A percentile compares a stretch with the other conserved stretches of the same genome.
These are phyloP conservation scores for Fragariocoptes setiger DNA, from an alignment of 1,140 invertebrate genomes.

Conservation along the genomic window DNA sequence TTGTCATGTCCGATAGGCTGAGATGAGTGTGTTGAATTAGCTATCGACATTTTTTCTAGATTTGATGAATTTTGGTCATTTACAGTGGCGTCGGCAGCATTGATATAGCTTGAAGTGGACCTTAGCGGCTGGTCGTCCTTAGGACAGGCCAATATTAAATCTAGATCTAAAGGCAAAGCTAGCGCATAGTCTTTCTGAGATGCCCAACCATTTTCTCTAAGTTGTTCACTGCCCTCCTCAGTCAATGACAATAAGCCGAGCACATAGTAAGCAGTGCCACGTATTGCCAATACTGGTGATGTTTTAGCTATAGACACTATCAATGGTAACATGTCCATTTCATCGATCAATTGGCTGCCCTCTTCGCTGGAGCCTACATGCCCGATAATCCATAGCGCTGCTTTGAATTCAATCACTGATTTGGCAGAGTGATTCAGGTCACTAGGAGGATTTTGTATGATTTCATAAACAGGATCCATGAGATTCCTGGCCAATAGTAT, in stretches of 20 bases:
- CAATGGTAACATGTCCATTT: constrained; percentile 22
- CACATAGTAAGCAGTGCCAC: constrained; percentile 53
- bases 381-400: constrained; percentile 57
- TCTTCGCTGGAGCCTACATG: constrained; percentile 38
- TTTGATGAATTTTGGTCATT: background rate
- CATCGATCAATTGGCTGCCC: constrained; percentile 34
- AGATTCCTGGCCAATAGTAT: constrained; percentile 22
- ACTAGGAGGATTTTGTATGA: background rate
- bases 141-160: background rate
- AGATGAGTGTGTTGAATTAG: too few relatives aligned
- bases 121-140: too few relatives aligned
- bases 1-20: too few relatives aligned
- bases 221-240: constrained; percentile 35
- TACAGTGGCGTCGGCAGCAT: background rate
- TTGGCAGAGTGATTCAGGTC: background rate
- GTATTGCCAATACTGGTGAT: constrained; percentile 45
- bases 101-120: too few relatives aligned
- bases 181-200: constrained; percentile 17
- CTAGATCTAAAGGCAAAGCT: background rate
- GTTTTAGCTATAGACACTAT: constrained; percentile 36
- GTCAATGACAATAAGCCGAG: constrained; percentile 51
- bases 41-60: too few relatives aligned
- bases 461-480: constrained; percentile 4
- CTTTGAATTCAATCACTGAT: constrained; percentile 10
- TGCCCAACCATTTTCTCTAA: constrained; percentile 43